Base-by-base conservation (phyloP, 2,797 vertebrate genomes). In the Tadarida brasiliensis region DNA sequence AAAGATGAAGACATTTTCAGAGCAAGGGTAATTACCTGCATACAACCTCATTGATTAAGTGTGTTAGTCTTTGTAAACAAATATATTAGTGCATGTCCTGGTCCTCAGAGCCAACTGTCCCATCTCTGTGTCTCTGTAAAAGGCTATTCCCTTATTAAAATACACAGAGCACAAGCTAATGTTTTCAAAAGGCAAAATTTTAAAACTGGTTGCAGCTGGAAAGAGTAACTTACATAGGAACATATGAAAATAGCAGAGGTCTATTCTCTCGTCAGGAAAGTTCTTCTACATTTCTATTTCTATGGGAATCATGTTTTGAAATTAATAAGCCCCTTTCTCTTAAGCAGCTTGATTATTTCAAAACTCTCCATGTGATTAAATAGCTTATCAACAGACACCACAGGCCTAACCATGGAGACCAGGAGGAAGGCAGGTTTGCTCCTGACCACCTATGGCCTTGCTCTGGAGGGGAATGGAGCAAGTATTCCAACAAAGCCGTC, bases 141-240 rank as follows among this genome's bases (percentile, higher is more conserved):
- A 84, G 56, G 26, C 15, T 20, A 30, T 19, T 57, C 26, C 20
- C 17, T 24, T 59, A 35, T 9, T 83, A 54, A 92, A 87, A 95
- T 8, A 63, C 12, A 61, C 20, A 92, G 22, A 96, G 12, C 12
- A 17, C 17, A 47, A 56, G 30, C 26, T 61, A 54, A 91, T 95
- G 35, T 91, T 84, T 95, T 57, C 65, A 91, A 87, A 94, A 68
- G 90, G 93, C 44, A 87, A 86, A 54, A 73, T 49, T 81, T 68
- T 68, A 54, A 85, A 81, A 51, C 11, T 44, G 24, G 49, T 1
- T 59, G 9, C 54, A 82, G 3, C 7, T 76, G 65, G 56, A 5
- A 93, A 91, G 20, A 11, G 30, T 44, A 54, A 84, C 47, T 90
- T 51, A 76, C 15, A 88, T 3, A 88, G 49, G 5, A 85, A 94